Evolutionary conservation across 2,888 invertebrate genomes (phyloP).

Genomic region (Ischnus inquisitorius): DNA sequence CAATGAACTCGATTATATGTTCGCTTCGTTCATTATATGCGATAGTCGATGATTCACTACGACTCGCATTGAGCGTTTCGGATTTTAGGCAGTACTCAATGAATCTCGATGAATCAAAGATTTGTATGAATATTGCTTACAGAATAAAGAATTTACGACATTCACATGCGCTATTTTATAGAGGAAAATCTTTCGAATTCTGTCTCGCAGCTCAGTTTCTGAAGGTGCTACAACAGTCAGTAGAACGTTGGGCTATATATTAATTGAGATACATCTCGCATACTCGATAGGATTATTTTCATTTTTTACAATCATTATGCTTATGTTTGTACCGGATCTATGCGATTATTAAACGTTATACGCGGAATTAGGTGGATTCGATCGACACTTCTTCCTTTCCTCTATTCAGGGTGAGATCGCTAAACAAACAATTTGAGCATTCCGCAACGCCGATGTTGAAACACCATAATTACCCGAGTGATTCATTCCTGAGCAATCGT

Average conservation of each 20-base stretch:
- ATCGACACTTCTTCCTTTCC: not conserved
- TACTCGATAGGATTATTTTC: conserved; percentile 28
- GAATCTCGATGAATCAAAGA: conserved; percentile 10
- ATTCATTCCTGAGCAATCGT: conserved; percentile 26
- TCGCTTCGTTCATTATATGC: not conserved
- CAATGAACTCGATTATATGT: not conserved
- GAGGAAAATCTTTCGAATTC: conserved; percentile 29
- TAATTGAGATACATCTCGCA: conserved; percentile 24
- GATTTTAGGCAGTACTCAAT: conserved; percentile 31
- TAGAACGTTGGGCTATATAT: conserved; percentile 25
- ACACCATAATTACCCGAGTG: conserved; percentile 29
- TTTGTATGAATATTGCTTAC: conserved; percentile 23
- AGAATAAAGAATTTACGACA: conserved; percentile 34
- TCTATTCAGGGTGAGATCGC: not conserved
- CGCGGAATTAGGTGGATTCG: conserved; percentile 16
- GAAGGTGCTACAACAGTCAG: conserved; percentile 27
- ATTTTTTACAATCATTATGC: conserved; percentile 18
- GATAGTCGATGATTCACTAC: conserved; percentile 7
- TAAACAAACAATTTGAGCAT: conserved; percentile 16
- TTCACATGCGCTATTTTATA: conserved; percentile 18
- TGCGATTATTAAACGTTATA: conserved; percentile 28
- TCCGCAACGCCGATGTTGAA: conserved; percentile 12
- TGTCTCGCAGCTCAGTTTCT: not conserved
- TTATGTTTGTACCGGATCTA: conserved; percentile 46
- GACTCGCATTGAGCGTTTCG: not conserved